A percentile compares a stretch with the other conserved stretches of the same genome.
phyloP scores from a whole-genome alignment of 2,113 vertebrate genomes.

The Chlamydotis undulata region DNA sequence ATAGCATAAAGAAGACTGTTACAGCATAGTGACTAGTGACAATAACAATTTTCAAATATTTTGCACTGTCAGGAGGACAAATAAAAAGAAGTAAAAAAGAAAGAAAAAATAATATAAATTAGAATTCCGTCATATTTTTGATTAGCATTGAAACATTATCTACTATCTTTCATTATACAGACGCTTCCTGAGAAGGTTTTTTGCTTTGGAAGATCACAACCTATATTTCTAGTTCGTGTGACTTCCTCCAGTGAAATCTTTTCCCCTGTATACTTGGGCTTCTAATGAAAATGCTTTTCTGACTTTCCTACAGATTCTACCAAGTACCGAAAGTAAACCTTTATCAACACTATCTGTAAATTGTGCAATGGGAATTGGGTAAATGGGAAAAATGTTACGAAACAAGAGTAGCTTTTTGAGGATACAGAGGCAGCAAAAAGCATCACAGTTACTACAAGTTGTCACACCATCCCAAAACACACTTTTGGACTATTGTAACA shows the following conservation, averaged over 20 bases:
- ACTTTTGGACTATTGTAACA: background rate
- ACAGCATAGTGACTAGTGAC: background rate
- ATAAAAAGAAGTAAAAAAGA: no score
- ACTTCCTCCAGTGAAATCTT: background rate
- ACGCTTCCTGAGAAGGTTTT: background rate
- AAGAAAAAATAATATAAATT: background rate
- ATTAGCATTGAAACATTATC: background rate
- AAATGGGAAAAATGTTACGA: background rate
- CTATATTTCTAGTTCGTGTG: background rate
- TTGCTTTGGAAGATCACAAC: background rate
- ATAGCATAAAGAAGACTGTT: background rate
- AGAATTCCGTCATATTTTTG: background rate
- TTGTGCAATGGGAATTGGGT: background rate
- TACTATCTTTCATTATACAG: background rate
- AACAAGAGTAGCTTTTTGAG: background rate
- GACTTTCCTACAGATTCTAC: background rate
- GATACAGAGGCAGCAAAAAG: background rate
- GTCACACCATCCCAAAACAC: background rate
- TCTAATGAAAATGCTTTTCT: background rate
- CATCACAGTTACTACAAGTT: background rate
- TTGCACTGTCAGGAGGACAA: fast-evolving
- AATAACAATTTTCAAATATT: background rate
- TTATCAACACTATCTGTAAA: background rate
- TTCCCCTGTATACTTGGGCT: background rate
- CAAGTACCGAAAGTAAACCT: background rate